A percentile compares a stretch with the other conserved stretches of the same genome.
Conservation (phyloP, 2,888 invertebrate genomes). For the Tipula unca region DNA sequence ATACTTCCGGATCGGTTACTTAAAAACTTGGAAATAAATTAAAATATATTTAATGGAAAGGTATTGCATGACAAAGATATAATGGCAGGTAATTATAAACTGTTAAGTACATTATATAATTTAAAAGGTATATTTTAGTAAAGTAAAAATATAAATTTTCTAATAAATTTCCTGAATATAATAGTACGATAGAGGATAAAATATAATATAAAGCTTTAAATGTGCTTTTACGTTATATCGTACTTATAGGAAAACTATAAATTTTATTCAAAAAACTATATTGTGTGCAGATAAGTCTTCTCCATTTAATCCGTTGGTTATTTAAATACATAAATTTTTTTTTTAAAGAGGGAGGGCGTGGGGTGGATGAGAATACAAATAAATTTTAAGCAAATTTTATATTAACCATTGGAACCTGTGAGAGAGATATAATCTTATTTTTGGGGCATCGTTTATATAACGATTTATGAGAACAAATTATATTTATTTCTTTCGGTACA, state of each 20-base stretch:
- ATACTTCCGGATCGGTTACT: background rate
- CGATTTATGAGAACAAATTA: background rate
- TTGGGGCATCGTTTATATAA: no score
- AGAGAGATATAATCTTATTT: no score
- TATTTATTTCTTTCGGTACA: conserved; percentile 31
- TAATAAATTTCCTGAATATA: background rate
- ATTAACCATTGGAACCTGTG: background rate
- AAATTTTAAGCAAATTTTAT: background rate
- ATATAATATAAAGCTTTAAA: background rate
- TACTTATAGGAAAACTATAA: background rate
- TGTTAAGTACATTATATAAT: background rate
- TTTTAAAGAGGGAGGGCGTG: background rate
- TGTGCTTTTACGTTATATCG: background rate
- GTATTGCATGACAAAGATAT: background rate
- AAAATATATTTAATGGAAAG: background rate
- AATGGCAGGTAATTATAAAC: background rate
- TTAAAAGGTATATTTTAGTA: background rate
- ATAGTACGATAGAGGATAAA: background rate
- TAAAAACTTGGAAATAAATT: background rate
- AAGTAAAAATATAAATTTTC: background rate
- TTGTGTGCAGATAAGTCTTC: background rate
- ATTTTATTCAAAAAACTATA: background rate
- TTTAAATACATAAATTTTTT: background rate
- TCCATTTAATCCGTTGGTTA: background rate
- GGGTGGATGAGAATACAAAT: background rate